Evolutionary conservation across 1,140 invertebrate species (phyloP).

Genomic region (Diorhabda elongata): DNA sequence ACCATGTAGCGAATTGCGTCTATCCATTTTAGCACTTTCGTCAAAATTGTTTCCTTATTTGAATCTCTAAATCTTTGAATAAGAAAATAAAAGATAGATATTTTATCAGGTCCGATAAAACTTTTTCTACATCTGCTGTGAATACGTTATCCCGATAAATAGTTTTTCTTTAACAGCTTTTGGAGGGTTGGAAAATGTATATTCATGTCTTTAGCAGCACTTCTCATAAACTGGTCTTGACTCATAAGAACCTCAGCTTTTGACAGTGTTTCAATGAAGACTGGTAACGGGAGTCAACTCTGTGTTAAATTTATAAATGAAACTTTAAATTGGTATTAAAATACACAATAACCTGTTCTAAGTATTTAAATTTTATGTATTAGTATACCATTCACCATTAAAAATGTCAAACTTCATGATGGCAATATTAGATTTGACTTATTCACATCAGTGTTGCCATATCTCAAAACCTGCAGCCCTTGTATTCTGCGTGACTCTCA

Average conservation of each 20-base stretch:
- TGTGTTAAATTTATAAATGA: too few species aligned
- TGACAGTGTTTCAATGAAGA: constrained; percentile 2
- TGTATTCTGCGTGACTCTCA: too few species aligned
- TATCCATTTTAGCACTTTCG: constrained; percentile 1
- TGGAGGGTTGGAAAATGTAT: background rate
- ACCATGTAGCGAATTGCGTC: constrained; percentile 9
- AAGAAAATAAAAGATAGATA: constrained; percentile 6
- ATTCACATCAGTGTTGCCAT: too few species aligned
- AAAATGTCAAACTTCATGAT: too few species aligned
- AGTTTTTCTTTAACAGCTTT: constrained; percentile 6
- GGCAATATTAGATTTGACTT: too few species aligned
- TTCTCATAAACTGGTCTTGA: constrained; percentile 13
- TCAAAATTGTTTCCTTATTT: background rate
- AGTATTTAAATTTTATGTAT: too few species aligned
- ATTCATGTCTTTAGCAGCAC: constrained; percentile 4
- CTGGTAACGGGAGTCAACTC: too few species aligned
- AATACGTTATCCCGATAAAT: constrained; percentile 4
- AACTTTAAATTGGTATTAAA: too few species aligned
- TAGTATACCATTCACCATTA: too few species aligned
- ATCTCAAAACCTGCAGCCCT: too few species aligned
- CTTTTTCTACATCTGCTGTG: too few species aligned
- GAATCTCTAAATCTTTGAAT: background rate
- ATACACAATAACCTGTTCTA: too few species aligned
- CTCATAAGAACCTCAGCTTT: constrained; percentile 9
- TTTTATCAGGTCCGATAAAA: background rate